Conservation (phyloP, 2,888 invertebrate genomes). For the Dicycla oo region DNA sequence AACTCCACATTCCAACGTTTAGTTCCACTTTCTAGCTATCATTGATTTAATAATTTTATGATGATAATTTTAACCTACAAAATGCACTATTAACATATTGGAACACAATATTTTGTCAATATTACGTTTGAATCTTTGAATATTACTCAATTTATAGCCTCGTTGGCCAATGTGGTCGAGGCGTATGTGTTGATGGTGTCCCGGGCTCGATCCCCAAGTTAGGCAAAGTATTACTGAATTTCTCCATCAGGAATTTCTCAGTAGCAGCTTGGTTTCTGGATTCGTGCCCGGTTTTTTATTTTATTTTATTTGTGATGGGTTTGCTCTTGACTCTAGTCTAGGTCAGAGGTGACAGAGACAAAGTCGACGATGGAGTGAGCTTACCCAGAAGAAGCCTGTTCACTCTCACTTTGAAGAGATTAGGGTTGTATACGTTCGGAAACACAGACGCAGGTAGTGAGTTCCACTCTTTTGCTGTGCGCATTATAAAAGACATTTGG, state of each 20-base stretch:
- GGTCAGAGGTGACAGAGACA: too few species aligned
- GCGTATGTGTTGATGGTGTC: neutral
- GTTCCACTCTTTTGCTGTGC: too few species aligned
- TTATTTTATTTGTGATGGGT: too few species aligned
- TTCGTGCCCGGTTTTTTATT: too few species aligned
- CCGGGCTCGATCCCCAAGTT: neutral
- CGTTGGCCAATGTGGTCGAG: neutral
- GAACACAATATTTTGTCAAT: neutral
- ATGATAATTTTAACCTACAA: slow-evolving; percentile 8
- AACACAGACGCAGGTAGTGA: too few species aligned
- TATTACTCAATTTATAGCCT: neutral
- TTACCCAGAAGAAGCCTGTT: too few species aligned
- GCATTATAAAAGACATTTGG: too few species aligned
- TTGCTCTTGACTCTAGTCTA: too few species aligned
- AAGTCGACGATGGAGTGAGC: too few species aligned
- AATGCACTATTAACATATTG: neutral
- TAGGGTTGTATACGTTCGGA: too few species aligned
- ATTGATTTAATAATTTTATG: slow-evolving; percentile 26
- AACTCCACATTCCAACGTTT: slow-evolving; percentile 33
- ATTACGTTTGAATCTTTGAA: slow-evolving; percentile 1
- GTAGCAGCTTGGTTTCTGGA: neutral
- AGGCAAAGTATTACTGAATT: too few species aligned
- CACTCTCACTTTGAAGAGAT: too few species aligned
- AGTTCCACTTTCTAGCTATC: slow-evolving; percentile 49
- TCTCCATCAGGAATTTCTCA: neutral